Conservation (phyloP, 2,797 vertebrate genomes). For the Anguilla pacifica region DNA sequence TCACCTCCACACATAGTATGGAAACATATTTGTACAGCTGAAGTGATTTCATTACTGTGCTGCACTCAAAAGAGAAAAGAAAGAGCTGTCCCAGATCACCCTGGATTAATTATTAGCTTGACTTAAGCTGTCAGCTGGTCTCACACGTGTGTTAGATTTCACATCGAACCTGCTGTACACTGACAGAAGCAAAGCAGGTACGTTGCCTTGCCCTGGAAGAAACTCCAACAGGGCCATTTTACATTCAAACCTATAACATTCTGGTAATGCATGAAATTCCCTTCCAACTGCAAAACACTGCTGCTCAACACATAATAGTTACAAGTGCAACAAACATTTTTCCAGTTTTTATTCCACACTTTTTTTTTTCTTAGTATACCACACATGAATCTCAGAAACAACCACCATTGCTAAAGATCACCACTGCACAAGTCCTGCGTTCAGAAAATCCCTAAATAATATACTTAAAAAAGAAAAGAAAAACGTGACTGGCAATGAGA, state of each 20-base stretch:
- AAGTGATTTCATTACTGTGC: neutral
- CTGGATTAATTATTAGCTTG: neutral
- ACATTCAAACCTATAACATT: neutral
- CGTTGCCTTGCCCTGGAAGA: neutral
- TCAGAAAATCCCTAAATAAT: too few species aligned
- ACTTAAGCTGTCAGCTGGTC: neutral
- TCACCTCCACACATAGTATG: neutral
- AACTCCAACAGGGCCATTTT: neutral
- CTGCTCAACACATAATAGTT: neutral
- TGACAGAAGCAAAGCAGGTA: neutral
- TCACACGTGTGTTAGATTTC: neutral
- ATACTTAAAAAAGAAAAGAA: neutral
- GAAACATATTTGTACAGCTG: slow-evolving; percentile 12
- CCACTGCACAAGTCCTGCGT: too few species aligned
- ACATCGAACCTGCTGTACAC: neutral
- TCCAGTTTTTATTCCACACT: too few species aligned
- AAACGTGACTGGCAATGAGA: neutral
- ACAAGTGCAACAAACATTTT: neutral
- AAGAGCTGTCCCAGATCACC: neutral
- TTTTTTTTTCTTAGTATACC: too few species aligned
- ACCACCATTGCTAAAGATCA: neutral
- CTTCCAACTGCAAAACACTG: neutral
- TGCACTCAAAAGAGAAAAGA: neutral
- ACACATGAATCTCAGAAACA: neutral
- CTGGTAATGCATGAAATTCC: neutral